Evolutionary conservation across 2,113 vertebrate species (phyloP), one percentile per base, ranked within the genome.

Genomic region (Menidia beryllina): DNA sequence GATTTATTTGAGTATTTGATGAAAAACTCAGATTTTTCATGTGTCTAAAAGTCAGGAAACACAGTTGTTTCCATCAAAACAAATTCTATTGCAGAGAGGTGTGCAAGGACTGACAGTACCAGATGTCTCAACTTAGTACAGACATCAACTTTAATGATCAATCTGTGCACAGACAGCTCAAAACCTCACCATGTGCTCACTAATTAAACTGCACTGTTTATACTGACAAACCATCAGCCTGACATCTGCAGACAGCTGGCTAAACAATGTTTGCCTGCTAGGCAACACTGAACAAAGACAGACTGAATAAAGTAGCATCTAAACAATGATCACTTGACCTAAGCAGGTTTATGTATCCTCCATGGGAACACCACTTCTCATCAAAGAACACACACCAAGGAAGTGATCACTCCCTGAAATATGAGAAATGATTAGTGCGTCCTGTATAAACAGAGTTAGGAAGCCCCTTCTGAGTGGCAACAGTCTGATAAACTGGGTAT

Each of bases 51-150:
- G 17, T 43, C 19, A 27, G 13, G 15, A n/a, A 53, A n/a, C 5
- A 14, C 20, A 26, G 1, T 23, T 21, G 24, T 20, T 20, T 39
- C 10, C 15, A 48, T 48, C 15, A n/a, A 5, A 12, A n/a, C 3
- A 12, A 14, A 23, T 34, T 19, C 5, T 34, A 14, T 6, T 30
- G 11, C 26, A 34, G 21, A 45, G 27, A 67, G 38, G 8, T 45
- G 25, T 47, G 20, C 3, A 19, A 19, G n/a, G 19, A 17, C 5
- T 48, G 65, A n/a, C 53, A 36, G 27, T 56, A 24, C 52, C 61
- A 73, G 52, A 73, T 73, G 70, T 65, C 47, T 65, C 45, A 64
- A 17, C 36, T 65, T 57, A 54, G 68, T 36, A 27, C 24, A 57
- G 17, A 63, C 60, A 64, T 72, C n/a, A 15, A 51, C 41, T 57